phyloP scores from a whole-genome alignment of 2,797 vertebrate genomes.

The Mus caroli region DNA sequence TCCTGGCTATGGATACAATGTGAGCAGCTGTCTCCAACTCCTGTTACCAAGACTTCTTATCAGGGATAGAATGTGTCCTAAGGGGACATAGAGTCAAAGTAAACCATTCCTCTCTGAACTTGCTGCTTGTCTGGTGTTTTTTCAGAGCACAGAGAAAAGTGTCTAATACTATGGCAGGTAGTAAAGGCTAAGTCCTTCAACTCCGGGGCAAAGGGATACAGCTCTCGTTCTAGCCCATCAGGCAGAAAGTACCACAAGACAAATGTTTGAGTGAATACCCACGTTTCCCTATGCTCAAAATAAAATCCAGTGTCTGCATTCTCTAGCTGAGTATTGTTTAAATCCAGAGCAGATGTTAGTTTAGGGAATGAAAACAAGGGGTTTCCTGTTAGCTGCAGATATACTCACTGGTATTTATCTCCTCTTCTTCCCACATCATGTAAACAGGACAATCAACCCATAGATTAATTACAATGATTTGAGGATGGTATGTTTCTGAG shows the following conservation, averaged over 20 bases:
- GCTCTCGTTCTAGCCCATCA: neutral
- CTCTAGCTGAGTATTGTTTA: neutral
- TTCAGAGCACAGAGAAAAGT: neutral
- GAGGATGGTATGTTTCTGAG: neutral
- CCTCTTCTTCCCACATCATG: neutral
- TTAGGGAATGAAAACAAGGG: neutral
- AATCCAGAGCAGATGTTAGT: neutral
- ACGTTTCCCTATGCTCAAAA: neutral
- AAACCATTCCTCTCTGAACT: neutral
- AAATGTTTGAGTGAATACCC: neutral
- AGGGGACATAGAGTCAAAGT: neutral
- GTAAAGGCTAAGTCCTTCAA: neutral
- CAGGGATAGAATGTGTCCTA: neutral
- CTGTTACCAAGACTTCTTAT: neutral
- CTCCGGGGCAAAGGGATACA: neutral
- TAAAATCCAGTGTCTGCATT: neutral
- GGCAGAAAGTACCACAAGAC: neutral
- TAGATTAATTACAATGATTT: neutral
- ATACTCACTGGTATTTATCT: neutral
- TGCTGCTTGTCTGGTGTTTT: neutral
- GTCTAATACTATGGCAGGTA: neutral
- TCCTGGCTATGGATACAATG: neutral
- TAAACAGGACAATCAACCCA: neutral
- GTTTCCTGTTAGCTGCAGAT: neutral
- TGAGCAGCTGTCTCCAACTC: neutral